Base-by-base conservation (phyloP, 2,888 invertebrate species). In the Lutraria lutraria region DNA sequence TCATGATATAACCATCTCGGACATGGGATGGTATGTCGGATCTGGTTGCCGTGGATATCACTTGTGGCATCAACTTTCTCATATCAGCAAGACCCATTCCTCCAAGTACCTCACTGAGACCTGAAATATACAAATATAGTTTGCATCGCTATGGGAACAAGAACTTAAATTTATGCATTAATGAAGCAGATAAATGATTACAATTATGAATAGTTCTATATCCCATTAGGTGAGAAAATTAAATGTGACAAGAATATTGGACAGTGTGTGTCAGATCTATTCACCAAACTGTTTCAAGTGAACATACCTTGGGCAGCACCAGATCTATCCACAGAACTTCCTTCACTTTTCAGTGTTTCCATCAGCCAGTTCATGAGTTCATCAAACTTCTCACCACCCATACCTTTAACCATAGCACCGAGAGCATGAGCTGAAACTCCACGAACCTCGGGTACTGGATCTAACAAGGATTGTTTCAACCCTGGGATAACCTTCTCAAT, bases 1-100 rank as follows among this genome's bases (percentile, higher is more conserved):
- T 99, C 99, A 99, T 99, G 91, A 99, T 99, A 97, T 99, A 99
- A 79, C 99, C 99, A 97, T 99, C 99, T 96, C 99, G 98, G 1
- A 99, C 99, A 97, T 99, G 99, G 0, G 99, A 98, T 12, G 99
- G 98, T 31, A 97, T 96, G 90, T 97, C 96, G 0, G 94, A 88
- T 90, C 99, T 97, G 96, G 99, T 99, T 0, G 99, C 99, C 0
- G 99, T 99, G 85, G 98, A 97, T 93, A 99, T 99, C 92, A 99
- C 99, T 96, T 99, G 98, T 0, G 99, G 99, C 99, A 99, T 99
- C 86, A 99, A 97, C 97, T 98, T 98, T 96, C 99, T 98, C 93
- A 99, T 97, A 97, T 99, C 99, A 95, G 98, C 98, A 54, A 98
- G 98, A 25, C 99, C 99, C 88, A 99, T 97, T 34, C 99, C 99